Evolutionary conservation across 64 coral and sea anemone genomes (phyloP), one percentile per base, ranked within the genome.

Genomic region (Astreopora myriophthalma): DNA sequence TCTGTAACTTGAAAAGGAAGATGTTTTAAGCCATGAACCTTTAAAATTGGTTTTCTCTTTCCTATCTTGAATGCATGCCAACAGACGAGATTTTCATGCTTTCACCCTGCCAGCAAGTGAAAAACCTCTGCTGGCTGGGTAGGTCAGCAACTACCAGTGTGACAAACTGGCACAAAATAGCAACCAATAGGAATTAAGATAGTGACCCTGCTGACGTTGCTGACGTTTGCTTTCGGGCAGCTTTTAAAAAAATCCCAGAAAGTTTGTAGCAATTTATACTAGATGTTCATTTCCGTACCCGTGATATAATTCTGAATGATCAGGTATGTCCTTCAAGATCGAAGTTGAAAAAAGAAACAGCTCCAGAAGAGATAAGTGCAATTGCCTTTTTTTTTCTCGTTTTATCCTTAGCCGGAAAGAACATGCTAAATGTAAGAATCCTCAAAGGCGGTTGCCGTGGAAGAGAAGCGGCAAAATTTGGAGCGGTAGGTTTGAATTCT

Each of bases 361-460:
- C 61, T 26, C 23, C 20, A 64, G 5, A 26, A 19, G 11, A 27
- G 14, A 48, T 48, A 16, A 22, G 40, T 27, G 40, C 22, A 40
- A 20, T 17, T 80, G 52, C 17, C 6, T 8, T 44, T 44, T 44
- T 44, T 80, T 80, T 3, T 64, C 2, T 64, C 8, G 10, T 65
- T 83, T 36, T 22, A 83, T 27, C n/a, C 64, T 22, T 13, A 83
- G 34, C 32, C 1, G 51, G 37, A 37, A n/a, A 6, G 52, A 82
- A 44, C 48, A 92, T 92, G 90, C 52, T 85, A 60, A 85, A 92
- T 58, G 67, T 92, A 16, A 36, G 90, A 39, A 92, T 92, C 16
- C 16, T 92, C 69, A 92, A 92, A 38, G 90, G 90, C 61, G 90
- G 90, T 8, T 92, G 90, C 67, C 90, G 90, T 85, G 90, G 90